Evolutionary conservation across 2,797 vertebrate genomes (phyloP), one percentile per base, ranked within the genome.

Genomic region (Amblyraja radiata): DNA sequence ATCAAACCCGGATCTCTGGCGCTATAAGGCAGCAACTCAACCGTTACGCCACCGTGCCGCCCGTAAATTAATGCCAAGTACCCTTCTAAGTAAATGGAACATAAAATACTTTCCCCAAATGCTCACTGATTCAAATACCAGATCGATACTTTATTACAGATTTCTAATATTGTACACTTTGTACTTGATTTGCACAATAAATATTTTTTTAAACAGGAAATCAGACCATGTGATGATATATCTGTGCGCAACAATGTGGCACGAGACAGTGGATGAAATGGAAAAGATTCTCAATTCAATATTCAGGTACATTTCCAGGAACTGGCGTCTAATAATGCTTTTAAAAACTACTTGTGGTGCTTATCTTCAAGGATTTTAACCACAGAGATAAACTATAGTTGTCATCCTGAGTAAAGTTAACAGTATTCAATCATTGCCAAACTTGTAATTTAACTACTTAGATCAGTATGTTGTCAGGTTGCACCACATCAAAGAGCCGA

Each of bases 241-340:
- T 93, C 96, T 97, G 1, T 97, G 97, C 94, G 97, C 97, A 86
- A 97, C 97, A 93, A 97, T 97, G 97, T 97, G 97, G 97, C 97
- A 97, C 90, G 97, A 97, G 94, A 97, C 96, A 79, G 97, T 96
- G 16, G 97, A 97, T 6, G 97, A 97, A 94, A 97, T 97, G 97
- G 95, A 97, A 63, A 97, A 97, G 95, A 97, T 97, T 93, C 95
- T 97, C 92, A 97, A 96, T 4, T 97, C 97, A 74, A 97, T 97
- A 96, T 97, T 97, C 95, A 97, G 97, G 97, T 97, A 94, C 81
- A 79, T 54, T 18, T 80, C 54, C 11, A 14, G 13, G 83, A 63
- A 88, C 16, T 32, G 32, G 0, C 6, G 9, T 88, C 1, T 65
- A n/a, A 36, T 63, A 36, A 0, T 36, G 13, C 21, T n/a, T 68